Evolutionary conservation across 1,140 invertebrate species (phyloP), one percentile per base, ranked within the genome.

Genomic region (Cydia fagiglandana): DNA sequence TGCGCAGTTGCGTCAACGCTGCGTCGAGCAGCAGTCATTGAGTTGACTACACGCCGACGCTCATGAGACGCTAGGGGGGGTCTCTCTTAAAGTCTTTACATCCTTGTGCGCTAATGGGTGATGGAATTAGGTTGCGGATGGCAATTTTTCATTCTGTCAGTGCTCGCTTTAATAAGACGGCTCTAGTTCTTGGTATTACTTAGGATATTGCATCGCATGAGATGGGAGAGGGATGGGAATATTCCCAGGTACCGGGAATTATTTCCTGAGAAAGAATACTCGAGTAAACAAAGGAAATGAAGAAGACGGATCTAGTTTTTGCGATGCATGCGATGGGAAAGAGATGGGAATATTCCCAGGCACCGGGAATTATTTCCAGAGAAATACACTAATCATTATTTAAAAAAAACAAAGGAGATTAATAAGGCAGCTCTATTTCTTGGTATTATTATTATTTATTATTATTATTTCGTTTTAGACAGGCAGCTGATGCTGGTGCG

Each of bases 101-200:
- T 53, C 73, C 41, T 13, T 28, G 73, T 53, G 10, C 53, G 15
- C 73, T 73, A 73, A 73, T 73, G 73, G 73, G 45, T 30, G 20
- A 30, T 10, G 24, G 47, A 73, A 73, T 50, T 73, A 73, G 73
- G 73, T 73, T 47, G 73, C 13, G 47, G 66, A 73, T 53, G 20
- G 73, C 47, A 73, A 73, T 73, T 73, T 73, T 73, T 73, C 73
- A 73, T 30, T 50, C 73, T 73, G 73, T 73, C 73, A 73, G 47
- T 41, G 9, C 3, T 45, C 73, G 73, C 45, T 53, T 73, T 73
- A 73, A 73, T 73, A 73, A 73, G 73, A 73, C 70, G 70, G 38
- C 73, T 28, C 47, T 28, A 50, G 66, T 70, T 70, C 66, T 70
- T 41, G 17, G 17, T 70, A 70, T 70, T 38, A 70, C 66, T 70